Evolutionary conservation across 2,797 vertebrate species (phyloP), one percentile per base, ranked within the genome.

Genomic region (Buceros bicornis): DNA sequence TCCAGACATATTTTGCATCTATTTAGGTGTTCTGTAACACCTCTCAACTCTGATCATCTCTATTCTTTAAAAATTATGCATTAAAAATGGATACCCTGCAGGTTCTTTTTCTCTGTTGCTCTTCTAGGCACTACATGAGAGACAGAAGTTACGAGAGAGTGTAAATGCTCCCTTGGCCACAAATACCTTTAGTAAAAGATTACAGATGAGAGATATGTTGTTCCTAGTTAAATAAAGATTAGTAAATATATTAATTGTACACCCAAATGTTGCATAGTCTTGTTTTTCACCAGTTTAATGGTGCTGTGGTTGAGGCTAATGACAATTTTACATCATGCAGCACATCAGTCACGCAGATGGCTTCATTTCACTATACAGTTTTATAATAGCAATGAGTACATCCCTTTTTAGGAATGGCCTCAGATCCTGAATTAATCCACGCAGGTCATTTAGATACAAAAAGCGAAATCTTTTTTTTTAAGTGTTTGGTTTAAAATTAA

Each of bases 401-500:
- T 51, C 33, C 37, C 35, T 35, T 89, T 83, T 82, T 74, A 69
- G 88, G 58, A 94, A 62, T 0, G 2, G 65, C 16, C 33, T 71
- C 74, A 95, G 25, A 83, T 77, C 69, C 72, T 62, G 76, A 93
- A 57, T 29, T n/a, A 79, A 91, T 76, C 7, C n/a, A 62, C 11
- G 11, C 5, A 87, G 43, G 77, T 47, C 2, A 79, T 35, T 61
- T 69, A 48, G 64, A 80, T 54, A 45, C 43, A 89, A 95, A 91
- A 53, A 9, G 47, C 33, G 42, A 80, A 45, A 33, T 47, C 0
- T 61, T 29, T 16, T 42, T 79, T 76, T 74, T 19, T 14, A 37
- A 72, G 65, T 64, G 17, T 37, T 72, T 64, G n/a, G 35, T 81
- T 40, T 84, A 91, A 90, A 96, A 96, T 82, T 64, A 72, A 93